A percentile compares a stretch with the other conserved stretches of the same genome.
phyloP scores from a whole-genome alignment of 2,888 invertebrate genomes.

The Leptinotarsa haldemani region DNA sequence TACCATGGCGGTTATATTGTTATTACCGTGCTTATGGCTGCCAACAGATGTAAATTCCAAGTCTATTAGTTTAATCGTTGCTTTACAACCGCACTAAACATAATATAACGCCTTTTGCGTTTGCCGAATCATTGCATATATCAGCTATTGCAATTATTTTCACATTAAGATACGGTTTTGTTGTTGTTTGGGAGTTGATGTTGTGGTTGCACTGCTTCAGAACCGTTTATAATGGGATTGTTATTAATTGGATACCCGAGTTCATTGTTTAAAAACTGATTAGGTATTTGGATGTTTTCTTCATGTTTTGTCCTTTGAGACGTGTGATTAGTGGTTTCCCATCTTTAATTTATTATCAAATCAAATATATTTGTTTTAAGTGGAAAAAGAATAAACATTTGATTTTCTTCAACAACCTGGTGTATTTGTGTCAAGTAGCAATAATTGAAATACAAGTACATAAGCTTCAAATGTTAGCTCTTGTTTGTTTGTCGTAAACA shows the following conservation, averaged over 20 bases:
- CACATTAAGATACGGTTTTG: slow-evolving; percentile 2
- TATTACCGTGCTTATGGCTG: slow-evolving; percentile 67
- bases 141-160: slow-evolving; percentile 24
- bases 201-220: background rate
- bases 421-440: no score
- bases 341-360: no score
- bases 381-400: no score
- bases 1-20: slow-evolving; percentile 67
- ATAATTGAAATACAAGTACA: no score
- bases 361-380: no score
- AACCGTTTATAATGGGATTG: background rate
- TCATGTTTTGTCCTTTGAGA: no score
- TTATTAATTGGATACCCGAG: background rate
- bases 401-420: no score
- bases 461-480: no score
- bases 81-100: slow-evolving; percentile 54
- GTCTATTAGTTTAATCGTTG: slow-evolving; percentile 63
- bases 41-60: slow-evolving; percentile 66
- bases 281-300: no score
- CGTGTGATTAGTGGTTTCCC: no score
- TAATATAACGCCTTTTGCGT: slow-evolving; percentile 46
- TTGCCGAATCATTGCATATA: slow-evolving; percentile 39
- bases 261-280: background rate
- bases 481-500: no score
- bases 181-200: slow-evolving; percentile 7